Conservation (phyloP, 2,113 vertebrate species). For the Phoenicopterus ruber region DNA sequence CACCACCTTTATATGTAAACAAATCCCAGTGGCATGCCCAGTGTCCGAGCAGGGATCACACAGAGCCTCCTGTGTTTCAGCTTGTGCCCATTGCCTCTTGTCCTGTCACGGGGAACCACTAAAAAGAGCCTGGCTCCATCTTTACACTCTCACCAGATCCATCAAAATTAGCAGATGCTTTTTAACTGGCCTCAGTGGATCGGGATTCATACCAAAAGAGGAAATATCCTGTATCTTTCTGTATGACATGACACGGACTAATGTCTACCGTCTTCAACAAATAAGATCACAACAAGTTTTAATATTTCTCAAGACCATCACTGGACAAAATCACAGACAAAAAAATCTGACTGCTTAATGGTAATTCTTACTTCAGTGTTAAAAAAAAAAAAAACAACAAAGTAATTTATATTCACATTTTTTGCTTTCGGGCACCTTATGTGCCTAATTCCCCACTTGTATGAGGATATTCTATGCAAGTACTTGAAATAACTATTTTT, state of each 20-base stretch:
- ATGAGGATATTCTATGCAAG: background rate
- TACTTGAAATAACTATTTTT: background rate
- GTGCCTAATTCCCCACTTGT: background rate
- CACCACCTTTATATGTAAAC: background rate
- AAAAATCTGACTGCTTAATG: background rate
- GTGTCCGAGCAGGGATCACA: background rate
- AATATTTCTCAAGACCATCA: background rate
- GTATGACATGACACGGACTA: background rate
- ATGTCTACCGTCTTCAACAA: background rate
- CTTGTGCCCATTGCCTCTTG: background rate
- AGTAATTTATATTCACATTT: background rate
- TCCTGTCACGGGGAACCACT: background rate
- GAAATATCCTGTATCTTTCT: background rate
- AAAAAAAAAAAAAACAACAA: background rate
- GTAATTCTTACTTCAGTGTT: background rate
- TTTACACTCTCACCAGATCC: background rate
- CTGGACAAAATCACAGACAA: background rate
- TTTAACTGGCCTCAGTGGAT: background rate
- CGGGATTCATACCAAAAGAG: background rate
- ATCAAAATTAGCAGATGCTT: background rate
- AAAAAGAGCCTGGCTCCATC: background rate
- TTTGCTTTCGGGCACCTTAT: background rate
- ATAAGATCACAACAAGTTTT: background rate
- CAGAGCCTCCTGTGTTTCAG: background rate
- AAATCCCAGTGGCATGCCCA: background rate